Conservation (phyloP, 2,113 vertebrate genomes). For the Oophaga pumilio region DNA sequence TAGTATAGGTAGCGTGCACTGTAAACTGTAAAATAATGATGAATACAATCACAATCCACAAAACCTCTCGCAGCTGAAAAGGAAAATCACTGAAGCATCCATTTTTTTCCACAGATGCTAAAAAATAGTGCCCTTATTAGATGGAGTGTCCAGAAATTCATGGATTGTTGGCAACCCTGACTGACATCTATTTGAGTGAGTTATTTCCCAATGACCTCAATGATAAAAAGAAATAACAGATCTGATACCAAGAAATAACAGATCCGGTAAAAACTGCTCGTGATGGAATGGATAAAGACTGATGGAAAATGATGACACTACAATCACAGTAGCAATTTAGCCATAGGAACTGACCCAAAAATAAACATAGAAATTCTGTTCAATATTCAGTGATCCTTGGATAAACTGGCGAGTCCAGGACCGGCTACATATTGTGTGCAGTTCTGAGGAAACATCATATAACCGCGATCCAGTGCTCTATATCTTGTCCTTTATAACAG, state of each 20-base stretch:
- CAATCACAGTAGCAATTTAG: not conserved
- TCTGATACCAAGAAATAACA: not conserved
- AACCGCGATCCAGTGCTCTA: slow-evolving; percentile 26
- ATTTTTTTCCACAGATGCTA: too few species aligned
- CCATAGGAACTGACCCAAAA: not conserved
- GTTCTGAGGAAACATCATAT: slow-evolving; percentile 30
- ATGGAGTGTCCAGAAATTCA: too few species aligned
- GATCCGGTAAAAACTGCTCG: not conserved
- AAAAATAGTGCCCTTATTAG: too few species aligned
- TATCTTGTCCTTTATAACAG: slow-evolving; percentile 24
- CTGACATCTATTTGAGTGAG: too few species aligned
- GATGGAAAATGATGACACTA: not conserved
- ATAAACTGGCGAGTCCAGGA: slow-evolving; percentile 18
- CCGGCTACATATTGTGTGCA: not conserved
- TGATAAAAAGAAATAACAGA: too few species aligned
- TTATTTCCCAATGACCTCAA: too few species aligned
- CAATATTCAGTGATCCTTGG: not conserved
- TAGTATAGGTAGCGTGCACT: too few species aligned
- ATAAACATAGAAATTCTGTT: not conserved
- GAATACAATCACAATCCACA: too few species aligned
- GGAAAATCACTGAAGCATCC: too few species aligned
- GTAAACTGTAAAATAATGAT: too few species aligned
- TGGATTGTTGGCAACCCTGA: too few species aligned
- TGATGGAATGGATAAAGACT: not conserved
- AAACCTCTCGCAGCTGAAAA: too few species aligned